Evolutionary conservation across 35 echinoderm and acorn worm species (phyloP).

Genomic region (Hemicentrotus pulcherrimus): DNA sequence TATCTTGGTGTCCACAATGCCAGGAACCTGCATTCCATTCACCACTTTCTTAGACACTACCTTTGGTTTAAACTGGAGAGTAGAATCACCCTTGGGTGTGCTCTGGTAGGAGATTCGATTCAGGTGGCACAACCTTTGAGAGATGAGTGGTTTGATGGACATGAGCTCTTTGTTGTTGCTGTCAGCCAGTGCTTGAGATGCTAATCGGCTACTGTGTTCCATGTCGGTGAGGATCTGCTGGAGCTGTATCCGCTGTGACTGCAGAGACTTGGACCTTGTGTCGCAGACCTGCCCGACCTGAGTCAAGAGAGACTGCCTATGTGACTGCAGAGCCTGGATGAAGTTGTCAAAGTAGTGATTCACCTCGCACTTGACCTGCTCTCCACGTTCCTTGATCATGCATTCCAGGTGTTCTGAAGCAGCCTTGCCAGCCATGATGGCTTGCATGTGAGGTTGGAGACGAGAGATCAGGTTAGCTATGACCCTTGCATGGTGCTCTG

Average conservation of each 20-base stretch:
- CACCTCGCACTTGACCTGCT: conserved; percentile 65
- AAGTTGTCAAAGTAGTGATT: conserved; percentile 68
- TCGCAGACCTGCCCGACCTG: conserved; percentile 64
- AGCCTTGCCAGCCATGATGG: conserved; percentile 64
- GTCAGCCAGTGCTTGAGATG: conserved; percentile 63
- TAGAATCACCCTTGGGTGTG: conserved; percentile 64
- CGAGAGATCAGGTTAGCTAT: conserved; percentile 74
- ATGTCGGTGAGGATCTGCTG: conserved; percentile 84
- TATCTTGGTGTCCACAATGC: conserved; percentile 66
- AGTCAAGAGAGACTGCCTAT: conserved; percentile 59
- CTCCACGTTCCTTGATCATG: conserved; percentile 54
- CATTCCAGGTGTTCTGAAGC: conserved; percentile 59
- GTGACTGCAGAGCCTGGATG: conserved; percentile 76
- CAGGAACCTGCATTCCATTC: conserved; percentile 67
- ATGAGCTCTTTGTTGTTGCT: conserved; percentile 80
- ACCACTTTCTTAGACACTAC: conserved; percentile 35
- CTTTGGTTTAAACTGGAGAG: conserved; percentile 70
- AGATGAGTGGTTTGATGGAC: conserved; percentile 75
- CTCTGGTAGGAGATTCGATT: conserved; percentile 73
- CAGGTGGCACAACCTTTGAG: conserved; percentile 69
- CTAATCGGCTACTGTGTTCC: conserved; percentile 72
- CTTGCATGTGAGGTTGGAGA: conserved; percentile 79
- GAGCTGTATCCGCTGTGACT: conserved; percentile 72
- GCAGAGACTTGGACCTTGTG: conserved; percentile 66
- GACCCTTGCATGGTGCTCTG: conserved; percentile 73